Evolutionary conservation across 2,113 vertebrate species (phyloP).

Genomic region (Poicephalus gulielmi): DNA sequence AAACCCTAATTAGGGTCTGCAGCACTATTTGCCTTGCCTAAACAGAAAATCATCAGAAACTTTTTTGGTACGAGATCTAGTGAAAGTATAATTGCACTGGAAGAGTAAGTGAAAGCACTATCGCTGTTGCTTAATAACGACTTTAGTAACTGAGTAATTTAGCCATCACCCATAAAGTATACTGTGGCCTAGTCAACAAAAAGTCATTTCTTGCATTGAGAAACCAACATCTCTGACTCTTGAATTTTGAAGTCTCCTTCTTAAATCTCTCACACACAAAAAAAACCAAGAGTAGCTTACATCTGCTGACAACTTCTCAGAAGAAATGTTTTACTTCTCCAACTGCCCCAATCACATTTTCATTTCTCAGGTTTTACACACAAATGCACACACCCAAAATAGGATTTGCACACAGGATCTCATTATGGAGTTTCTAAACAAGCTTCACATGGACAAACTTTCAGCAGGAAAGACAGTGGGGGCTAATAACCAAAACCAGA

Average conservation of each 20-base stretch:
- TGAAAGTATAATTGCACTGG: slow-evolving; percentile 3
- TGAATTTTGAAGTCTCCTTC: not conserved
- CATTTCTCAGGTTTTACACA: not conserved
- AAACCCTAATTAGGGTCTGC: slow-evolving; percentile 47
- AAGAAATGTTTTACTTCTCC: not conserved
- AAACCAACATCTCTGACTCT: not conserved
- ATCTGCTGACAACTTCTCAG: not conserved
- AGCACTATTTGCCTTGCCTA: slow-evolving; percentile 35
- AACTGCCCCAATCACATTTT: not conserved
- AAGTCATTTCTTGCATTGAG: not conserved
- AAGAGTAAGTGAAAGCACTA: not conserved
- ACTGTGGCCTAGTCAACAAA: not conserved
- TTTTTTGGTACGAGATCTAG: slow-evolving; percentile 19
- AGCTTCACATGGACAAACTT: not conserved
- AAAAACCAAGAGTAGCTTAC: not conserved
- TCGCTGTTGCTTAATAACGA: not conserved
- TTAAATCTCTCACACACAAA: not conserved
- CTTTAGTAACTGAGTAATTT: not conserved
- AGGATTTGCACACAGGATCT: not conserved
- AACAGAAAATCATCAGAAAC: slow-evolving; percentile 49
- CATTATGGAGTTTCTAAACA: not conserved
- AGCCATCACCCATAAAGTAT: not conserved
- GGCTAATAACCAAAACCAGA: not conserved
- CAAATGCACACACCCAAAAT: not conserved
- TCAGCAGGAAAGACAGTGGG: not conserved